Conservation (phyloP, 2,888 invertebrate genomes). For the Scaptomyza flava region DNA sequence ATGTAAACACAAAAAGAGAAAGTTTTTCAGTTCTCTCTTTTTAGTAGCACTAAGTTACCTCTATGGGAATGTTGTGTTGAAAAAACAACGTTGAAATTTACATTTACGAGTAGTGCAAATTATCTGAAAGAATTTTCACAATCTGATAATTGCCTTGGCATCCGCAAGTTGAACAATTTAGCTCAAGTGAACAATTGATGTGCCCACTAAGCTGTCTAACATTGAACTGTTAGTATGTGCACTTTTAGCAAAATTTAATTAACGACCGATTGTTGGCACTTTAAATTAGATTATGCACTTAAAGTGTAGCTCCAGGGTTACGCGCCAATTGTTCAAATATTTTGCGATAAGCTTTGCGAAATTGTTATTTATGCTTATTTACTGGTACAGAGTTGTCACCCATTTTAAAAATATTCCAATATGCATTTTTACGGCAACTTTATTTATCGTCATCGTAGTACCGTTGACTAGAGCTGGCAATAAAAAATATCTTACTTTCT, state of each 20-base stretch:
- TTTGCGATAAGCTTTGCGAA: slow-evolving; percentile 8
- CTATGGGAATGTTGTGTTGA: not conserved
- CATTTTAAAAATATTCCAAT: not conserved
- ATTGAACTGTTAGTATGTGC: not conserved
- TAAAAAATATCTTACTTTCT: not conserved
- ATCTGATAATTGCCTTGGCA: slow-evolving; percentile 8
- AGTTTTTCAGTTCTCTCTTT: slow-evolving; percentile 30
- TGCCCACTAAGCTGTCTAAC: slow-evolving; percentile 9
- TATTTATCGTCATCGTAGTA: slow-evolving; percentile 1
- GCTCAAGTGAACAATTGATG: slow-evolving; percentile 15
- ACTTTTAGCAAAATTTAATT: not conserved
- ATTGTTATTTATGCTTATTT: slow-evolving; percentile 5
- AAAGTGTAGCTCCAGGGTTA: not conserved
- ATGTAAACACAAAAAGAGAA: slow-evolving; percentile 46
- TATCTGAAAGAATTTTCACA: slow-evolving; percentile 23
- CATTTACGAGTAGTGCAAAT: not conserved
- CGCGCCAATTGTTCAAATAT: slow-evolving; percentile 44
- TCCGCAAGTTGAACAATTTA: not conserved
- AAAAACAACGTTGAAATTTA: not conserved
- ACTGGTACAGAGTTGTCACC: slow-evolving; percentile 26
- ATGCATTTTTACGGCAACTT: not conserved
- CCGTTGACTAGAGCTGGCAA: not conserved
- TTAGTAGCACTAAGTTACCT: slow-evolving; percentile 25
- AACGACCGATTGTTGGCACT: not conserved
- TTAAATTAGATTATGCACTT: not conserved